These are phyloP conservation scores for Acanthosepion pharaonis DNA, from an alignment of 2,888 invertebrate genomes.

Conservation along the genomic window DNA sequence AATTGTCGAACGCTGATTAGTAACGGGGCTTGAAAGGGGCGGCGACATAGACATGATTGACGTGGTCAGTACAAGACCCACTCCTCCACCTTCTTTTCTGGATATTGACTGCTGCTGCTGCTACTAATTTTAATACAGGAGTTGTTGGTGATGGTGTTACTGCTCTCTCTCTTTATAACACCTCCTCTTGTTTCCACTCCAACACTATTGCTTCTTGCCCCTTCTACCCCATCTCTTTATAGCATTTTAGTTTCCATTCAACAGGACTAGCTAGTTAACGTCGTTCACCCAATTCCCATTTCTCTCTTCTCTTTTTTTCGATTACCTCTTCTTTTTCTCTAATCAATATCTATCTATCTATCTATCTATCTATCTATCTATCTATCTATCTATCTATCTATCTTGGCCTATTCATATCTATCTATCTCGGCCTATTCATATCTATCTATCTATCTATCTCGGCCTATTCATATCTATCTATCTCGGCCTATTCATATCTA, in stretches of 20 bases:
- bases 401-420: too few species aligned
- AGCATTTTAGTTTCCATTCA: not conserved
- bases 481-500: too few species aligned
- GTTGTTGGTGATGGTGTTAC: conserved; percentile 11
- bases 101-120: not conserved
- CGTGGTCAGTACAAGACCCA: not conserved
- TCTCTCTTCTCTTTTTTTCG: not conserved
- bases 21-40: not conserved
- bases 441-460: not conserved
- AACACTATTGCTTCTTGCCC: not conserved
- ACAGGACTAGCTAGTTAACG: not conserved
- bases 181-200: not conserved
- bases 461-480: not conserved
- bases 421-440: not conserved
- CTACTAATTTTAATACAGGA: not conserved
- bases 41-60: not conserved
- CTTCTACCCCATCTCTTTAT: not conserved
- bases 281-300: not conserved
- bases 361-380: not conserved
- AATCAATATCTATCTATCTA: not conserved
- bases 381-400: not conserved
- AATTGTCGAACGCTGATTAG: conserved; percentile 16
- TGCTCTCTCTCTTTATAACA: conserved; percentile 25
- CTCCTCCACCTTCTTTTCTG: not conserved
- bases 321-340: not conserved